Base-by-base conservation (phyloP, 2,113 vertebrate species). In the Xiphophorus hellerii region DNA sequence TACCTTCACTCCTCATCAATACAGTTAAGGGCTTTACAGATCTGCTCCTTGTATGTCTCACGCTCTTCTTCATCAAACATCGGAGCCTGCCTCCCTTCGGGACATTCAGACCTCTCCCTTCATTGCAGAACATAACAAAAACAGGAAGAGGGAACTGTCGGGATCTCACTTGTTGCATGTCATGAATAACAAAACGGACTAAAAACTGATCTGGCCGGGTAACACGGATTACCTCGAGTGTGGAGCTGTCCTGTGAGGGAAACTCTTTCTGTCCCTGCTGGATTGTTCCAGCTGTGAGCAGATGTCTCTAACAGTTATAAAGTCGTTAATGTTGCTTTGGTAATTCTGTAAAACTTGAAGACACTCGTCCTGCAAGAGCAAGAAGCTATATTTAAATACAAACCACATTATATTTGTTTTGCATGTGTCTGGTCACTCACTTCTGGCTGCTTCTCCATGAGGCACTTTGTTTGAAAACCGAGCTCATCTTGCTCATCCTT, bases 281-380 rank as follows among this genome's bases (percentile, higher is more conserved):
- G 80, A 84, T 0, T 73, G 83, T 73, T 95, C 94, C 0, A 88
- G 86, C 30, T 94, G 89, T 12, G 31, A 87, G 1, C 84, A 86
- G 10, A 69, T 61, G 35, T 44, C 84, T 39, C 95, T 82, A 88
- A 93, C 44, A 20, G 84, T 75, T 87, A 92, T 22, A 4, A 70
- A 37, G 4, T 81, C 51, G 54, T 64, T 37, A 66, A 58, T 6
- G 2, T 78, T 87, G 0, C 71, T 92, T 62, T 93, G 92, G 27
- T 77, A 70, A 35, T 89, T 85, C 65, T 94, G 92, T 65, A 96
- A 80, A 76, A 94, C 93, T 84, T 96, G 95, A 25, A 96, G 89
- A 20, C 94, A 94, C 20, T 87, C 71, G 67, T 95, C 87, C 96
- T 97, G 31, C 85, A 79, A 61, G 9, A 44, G 76, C 58, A 28